Conservation (phyloP, 2,113 vertebrate genomes). For the Alosa alosa region DNA sequence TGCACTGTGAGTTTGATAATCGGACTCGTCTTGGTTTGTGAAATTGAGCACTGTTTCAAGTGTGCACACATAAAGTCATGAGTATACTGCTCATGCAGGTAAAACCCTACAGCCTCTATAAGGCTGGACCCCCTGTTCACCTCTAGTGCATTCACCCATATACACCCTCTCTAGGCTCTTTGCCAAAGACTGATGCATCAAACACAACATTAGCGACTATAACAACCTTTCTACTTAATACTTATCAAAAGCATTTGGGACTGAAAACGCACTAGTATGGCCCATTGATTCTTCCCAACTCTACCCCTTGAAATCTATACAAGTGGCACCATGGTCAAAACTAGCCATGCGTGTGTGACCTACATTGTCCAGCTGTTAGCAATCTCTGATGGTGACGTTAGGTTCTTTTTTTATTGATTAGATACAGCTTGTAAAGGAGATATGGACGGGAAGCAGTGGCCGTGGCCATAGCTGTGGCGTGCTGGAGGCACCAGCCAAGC, state of each 20-base stretch:
- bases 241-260: slow-evolving; percentile 59
- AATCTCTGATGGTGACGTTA: slow-evolving; percentile 18
- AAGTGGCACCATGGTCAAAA: slow-evolving; percentile 31
- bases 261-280: neutral
- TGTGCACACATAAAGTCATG: neutral
- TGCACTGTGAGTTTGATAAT: neutral
- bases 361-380: slow-evolving; percentile 49
- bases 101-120: neutral
- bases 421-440: slow-evolving; percentile 33
- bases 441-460: slow-evolving; percentile 18
- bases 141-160: neutral
- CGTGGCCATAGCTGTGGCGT: neutral
- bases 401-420: slow-evolving; percentile 26
- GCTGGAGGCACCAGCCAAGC: slow-evolving; percentile 1
- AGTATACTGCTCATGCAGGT: neutral
- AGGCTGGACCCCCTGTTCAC: neutral
- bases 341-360: slow-evolving; percentile 45
- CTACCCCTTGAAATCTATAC: slow-evolving; percentile 29
- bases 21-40: neutral
- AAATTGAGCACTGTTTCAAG: neutral
- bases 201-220: slow-evolving; percentile 29
- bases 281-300: slow-evolving; percentile 46
- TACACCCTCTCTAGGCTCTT: neutral
- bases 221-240: slow-evolving; percentile 46
- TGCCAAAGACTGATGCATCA: slow-evolving; percentile 57